Evolutionary conservation across 2,888 invertebrate genomes (phyloP).

Genomic region (Netelia inedita): DNA sequence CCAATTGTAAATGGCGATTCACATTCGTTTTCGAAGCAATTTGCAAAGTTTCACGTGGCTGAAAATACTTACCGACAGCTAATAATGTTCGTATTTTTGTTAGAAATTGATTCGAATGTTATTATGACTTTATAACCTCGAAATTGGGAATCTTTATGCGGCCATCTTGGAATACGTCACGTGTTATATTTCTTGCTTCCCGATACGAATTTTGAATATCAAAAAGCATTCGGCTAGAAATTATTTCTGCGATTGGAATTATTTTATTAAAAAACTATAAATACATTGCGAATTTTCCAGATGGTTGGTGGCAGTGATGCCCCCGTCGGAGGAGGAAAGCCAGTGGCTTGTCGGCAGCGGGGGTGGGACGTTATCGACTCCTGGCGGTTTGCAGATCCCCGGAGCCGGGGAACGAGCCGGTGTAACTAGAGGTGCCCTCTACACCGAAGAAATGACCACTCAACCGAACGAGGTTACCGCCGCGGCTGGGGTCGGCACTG

Average conservation of each 20-base stretch:
- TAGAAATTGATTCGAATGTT: too few relatives aligned
- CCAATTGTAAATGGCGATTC: not conserved
- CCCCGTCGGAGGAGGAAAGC: slow-evolving; percentile 89
- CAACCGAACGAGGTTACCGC: slow-evolving; percentile 70
- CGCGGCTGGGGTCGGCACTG: slow-evolving; percentile 74
- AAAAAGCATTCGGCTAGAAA: too few relatives aligned
- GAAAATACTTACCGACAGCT: not conserved
- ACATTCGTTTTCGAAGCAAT: not conserved
- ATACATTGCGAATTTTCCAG: slow-evolving; percentile 69
- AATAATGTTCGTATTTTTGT: too few relatives aligned
- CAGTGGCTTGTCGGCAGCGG: slow-evolving; percentile 83
- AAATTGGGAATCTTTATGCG: not conserved
- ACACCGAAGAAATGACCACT: slow-evolving; percentile 85
- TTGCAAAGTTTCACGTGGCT: not conserved
- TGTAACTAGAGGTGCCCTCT: slow-evolving; percentile 81
- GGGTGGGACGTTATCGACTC: slow-evolving; percentile 71
- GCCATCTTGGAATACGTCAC: not conserved
- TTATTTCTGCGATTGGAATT: not conserved
- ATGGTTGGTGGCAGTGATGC: slow-evolving; percentile 84
- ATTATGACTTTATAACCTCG: not conserved
- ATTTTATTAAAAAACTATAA: not conserved
- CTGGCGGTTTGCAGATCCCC: slow-evolving; percentile 73
- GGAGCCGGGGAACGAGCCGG: slow-evolving; percentile 74
- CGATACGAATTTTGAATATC: too few relatives aligned
- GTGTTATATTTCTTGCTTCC: too few relatives aligned